Evolutionary conservation across 2,888 invertebrate species (phyloP).

Genomic region (Anoplius nigerrimus): DNA sequence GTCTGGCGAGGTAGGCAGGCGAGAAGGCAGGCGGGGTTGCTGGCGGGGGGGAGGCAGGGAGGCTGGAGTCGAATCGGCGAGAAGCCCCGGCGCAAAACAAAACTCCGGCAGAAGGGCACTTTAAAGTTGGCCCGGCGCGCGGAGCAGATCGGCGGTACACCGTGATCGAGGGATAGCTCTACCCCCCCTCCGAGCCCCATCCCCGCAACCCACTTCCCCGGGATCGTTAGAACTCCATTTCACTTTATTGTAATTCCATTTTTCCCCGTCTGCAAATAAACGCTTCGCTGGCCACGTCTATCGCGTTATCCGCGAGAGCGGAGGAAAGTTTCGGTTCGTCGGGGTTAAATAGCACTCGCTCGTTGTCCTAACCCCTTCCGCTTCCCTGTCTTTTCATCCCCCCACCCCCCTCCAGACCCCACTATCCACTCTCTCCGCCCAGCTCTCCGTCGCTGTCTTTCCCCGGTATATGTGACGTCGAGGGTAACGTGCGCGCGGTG

Average conservation of each 20-base stretch:
- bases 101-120: constrained; percentile 44
- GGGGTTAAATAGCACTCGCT: constrained; percentile 56
- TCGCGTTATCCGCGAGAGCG: constrained; percentile 56
- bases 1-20: too few species aligned
- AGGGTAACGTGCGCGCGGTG: not conserved
- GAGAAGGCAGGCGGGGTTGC: too few species aligned
- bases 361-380: constrained; percentile 16
- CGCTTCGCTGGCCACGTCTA: constrained; percentile 62
- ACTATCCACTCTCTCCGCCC: not conserved
- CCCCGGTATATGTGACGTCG: not conserved
- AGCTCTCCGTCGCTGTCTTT: not conserved
- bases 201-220: not conserved
- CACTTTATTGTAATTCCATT: constrained; percentile 66
- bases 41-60: not conserved
- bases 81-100: constrained; percentile 39
- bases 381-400: not conserved
- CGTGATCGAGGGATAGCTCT: constrained; percentile 22
- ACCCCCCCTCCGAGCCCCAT: not conserved
- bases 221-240: constrained; percentile 62
- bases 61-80: constrained; percentile 9
- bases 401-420: not conserved
- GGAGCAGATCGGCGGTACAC: constrained; percentile 13
- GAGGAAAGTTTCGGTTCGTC: constrained; percentile 53
- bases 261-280: constrained; percentile 65
- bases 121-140: constrained; percentile 38